Conservation (phyloP, 2,888 invertebrate species). For the Xestoiulus laeticollis region DNA sequence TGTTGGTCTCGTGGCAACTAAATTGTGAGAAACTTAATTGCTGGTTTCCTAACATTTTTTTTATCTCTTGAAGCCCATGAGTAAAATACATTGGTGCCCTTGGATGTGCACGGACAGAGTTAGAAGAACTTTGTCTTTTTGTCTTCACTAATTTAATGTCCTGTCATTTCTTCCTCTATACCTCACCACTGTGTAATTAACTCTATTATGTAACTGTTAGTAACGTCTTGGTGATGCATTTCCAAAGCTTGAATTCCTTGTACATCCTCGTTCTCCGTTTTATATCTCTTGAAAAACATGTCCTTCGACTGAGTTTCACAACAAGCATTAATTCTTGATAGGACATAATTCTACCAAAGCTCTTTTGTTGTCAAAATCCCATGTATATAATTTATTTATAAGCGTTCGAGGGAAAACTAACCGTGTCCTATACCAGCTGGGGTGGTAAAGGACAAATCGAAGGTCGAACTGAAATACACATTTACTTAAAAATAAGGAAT, state of each 20-base stretch:
- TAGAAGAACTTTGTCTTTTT: neutral
- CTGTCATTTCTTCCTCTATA: neutral
- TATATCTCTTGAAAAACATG: neutral
- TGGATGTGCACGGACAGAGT: neutral
- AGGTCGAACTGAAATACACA: neutral
- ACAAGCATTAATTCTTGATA: neutral
- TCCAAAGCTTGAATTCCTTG: neutral
- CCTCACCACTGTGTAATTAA: neutral
- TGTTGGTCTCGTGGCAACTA: neutral
- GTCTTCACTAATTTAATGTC: constrained; percentile 6
- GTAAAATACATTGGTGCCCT: neutral
- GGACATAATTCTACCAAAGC: neutral
- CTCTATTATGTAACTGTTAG: neutral
- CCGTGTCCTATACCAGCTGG: neutral
- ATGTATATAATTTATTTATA: constrained; percentile 18
- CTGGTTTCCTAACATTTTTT: neutral
- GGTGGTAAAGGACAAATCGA: neutral
- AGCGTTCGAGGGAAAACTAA: neutral
- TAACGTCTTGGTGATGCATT: neutral
- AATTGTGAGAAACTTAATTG: neutral
- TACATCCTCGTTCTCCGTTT: neutral
- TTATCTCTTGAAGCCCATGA: too few relatives aligned
- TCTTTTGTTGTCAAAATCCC: neutral
- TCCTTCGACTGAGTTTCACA: neutral
- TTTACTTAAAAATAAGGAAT: neutral